Percentiles rank a stretch among this genome's conserved stretches.
Conservation (phyloP, 2,797 vertebrate species). For the Cossypha niveicapilla region DNA sequence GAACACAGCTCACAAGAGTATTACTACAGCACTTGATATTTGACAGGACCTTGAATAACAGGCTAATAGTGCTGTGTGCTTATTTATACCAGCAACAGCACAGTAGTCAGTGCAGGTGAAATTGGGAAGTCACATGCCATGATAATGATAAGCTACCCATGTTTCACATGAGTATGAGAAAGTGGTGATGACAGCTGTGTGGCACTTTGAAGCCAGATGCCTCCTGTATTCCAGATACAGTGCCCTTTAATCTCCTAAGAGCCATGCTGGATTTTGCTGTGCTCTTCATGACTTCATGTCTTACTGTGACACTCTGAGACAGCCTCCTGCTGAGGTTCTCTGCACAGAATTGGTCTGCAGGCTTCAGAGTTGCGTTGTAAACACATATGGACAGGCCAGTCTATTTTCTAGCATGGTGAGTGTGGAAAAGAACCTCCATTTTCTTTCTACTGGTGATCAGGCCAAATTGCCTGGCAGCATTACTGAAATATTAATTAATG, state of each 20-base stretch:
- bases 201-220: background rate
- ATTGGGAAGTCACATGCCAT: background rate
- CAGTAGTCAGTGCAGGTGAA: background rate
- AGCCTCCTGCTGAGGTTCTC: background rate
- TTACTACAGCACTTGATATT: background rate
- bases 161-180: background rate
- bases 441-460: background rate
- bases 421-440: background rate
- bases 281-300: background rate
- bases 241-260: background rate
- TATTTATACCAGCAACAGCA: background rate
- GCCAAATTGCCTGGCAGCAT: background rate
- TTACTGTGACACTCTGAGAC: background rate
- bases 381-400: fast-evolving
- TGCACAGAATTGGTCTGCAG: background rate
- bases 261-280: background rate
- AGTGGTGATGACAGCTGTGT: constrained; percentile 18
- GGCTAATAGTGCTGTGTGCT: background rate
- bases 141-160: background rate
- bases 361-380: background rate
- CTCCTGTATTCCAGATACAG: background rate
- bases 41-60: background rate
- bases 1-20: background rate
- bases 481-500: background rate
- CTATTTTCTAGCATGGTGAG: fast-evolving